Conservation (phyloP, 1,140 invertebrate species). For the Maniola jurtina region DNA sequence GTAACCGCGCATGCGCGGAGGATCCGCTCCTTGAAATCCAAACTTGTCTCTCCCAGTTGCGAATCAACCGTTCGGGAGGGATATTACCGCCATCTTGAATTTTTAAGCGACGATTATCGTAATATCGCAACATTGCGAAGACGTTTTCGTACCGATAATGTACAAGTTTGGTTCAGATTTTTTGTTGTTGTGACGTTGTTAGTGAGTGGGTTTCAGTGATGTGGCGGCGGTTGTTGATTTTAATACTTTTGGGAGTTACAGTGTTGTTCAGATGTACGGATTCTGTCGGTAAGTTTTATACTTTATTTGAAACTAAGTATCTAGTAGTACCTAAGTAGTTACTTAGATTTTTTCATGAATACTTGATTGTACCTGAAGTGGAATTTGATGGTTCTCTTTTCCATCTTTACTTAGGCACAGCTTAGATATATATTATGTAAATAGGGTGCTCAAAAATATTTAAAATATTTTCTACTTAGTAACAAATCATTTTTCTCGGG, state of each 20-base stretch:
- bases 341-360: no score
- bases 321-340: no score
- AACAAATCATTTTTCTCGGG: no score
- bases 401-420: no score
- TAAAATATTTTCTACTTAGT: no score
- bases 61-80: conserved; percentile 24
- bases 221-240: conserved; percentile 46
- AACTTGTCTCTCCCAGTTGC: conserved; percentile 39
- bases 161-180: not conserved
- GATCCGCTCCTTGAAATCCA: conserved; percentile 26
- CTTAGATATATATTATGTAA: no score
- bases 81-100: conserved; percentile 32
- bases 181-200: conserved; percentile 8
- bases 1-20: conserved; percentile 32
- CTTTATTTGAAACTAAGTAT: no score
- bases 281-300: conserved; percentile 65
- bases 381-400: no score
- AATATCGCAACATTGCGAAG: conserved; percentile 15
- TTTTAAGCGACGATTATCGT: conserved; percentile 4
- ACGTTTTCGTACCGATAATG: not conserved
- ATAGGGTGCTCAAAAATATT: no score
- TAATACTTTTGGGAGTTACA: conserved; percentile 65
- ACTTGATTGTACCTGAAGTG: no score
- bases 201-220: conserved; percentile 46
- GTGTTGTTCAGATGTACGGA: conserved; percentile 67